Conservation (phyloP, 2,797 vertebrate genomes). For the Emydoidea blandingii region DNA sequence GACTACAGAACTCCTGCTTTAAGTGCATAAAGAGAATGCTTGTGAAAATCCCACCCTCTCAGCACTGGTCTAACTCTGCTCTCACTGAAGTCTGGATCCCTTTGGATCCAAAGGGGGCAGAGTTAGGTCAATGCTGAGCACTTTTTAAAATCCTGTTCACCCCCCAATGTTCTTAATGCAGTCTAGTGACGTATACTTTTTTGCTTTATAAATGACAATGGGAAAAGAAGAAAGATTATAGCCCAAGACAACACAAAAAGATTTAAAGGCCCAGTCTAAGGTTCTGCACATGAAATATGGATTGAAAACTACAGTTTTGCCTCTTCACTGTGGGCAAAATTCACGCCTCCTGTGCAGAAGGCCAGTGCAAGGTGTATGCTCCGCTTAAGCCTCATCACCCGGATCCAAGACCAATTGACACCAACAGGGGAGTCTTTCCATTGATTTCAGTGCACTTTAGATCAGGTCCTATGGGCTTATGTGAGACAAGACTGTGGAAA, state of each 20-base stretch:
- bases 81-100: background rate
- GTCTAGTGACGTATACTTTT: background rate
- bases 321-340: constrained; percentile 5
- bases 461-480: background rate
- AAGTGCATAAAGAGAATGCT: background rate
- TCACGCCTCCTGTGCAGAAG: background rate
- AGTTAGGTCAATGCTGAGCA: fast-evolving
- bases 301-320: background rate
- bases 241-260: background rate
- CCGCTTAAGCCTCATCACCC: background rate
- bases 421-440: background rate
- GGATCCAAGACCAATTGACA: background rate
- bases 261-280: background rate
- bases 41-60: background rate
- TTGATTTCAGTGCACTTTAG: background rate
- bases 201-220: background rate
- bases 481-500: fast-evolving
- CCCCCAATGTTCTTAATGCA: fast-evolving
- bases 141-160: background rate
- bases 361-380: background rate
- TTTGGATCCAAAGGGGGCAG: background rate
- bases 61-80: background rate
- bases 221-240: background rate
- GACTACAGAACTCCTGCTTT: background rate
- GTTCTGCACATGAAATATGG: background rate